A percentile compares a stretch with the other conserved stretches of the same genome.
Conservation (phyloP, 2,888 invertebrate genomes). For the Apodemia mormo region DNA sequence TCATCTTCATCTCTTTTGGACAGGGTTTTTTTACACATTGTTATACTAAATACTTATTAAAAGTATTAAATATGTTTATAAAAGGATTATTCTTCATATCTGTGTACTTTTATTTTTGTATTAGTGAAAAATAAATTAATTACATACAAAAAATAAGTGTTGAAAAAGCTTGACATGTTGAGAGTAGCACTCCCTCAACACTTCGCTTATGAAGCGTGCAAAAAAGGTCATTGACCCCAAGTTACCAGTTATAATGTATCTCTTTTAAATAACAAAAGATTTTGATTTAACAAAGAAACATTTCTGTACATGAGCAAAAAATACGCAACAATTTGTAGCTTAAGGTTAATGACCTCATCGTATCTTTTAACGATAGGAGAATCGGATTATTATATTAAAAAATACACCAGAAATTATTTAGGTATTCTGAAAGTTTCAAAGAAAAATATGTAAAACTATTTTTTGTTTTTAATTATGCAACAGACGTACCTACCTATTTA, state of each 20-base stretch:
- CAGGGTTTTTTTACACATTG: too few relatives aligned
- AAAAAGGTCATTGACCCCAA: background rate
- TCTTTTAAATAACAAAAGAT: too few relatives aligned
- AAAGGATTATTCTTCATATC: too few relatives aligned
- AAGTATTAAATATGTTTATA: too few relatives aligned
- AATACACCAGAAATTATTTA: background rate
- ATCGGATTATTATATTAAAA: background rate
- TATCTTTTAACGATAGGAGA: background rate
- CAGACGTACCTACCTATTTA: constrained; percentile 14
- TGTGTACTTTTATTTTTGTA: too few relatives aligned
- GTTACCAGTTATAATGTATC: background rate
- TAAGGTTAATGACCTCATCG: background rate
- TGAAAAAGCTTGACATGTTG: too few relatives aligned
- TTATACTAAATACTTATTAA: too few relatives aligned
- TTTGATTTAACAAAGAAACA: background rate
- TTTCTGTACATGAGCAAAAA: background rate
- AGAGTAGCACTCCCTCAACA: too few relatives aligned
- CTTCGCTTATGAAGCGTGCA: too few relatives aligned
- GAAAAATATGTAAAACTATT: background rate
- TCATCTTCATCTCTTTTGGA: too few relatives aligned
- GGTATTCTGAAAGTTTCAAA: background rate
- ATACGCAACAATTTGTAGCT: background rate
- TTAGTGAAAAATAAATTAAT: too few relatives aligned
- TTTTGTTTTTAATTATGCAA: background rate
- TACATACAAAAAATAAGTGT: too few relatives aligned